Evolutionary conservation across 2,797 vertebrate species (phyloP).

Genomic region (Synanceia verrucosa): DNA sequence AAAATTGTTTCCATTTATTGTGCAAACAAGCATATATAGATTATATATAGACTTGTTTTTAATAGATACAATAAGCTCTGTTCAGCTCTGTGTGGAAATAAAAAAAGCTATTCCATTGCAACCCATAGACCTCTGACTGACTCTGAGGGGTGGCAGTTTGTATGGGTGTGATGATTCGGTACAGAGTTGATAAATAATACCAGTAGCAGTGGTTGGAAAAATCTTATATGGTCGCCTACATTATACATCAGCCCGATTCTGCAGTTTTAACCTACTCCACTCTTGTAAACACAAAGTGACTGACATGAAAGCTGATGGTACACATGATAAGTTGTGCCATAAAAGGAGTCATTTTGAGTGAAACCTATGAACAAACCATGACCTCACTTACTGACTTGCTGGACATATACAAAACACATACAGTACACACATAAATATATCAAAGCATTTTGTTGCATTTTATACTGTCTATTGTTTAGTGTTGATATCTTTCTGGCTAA

Average conservation of each 20-base stretch:
- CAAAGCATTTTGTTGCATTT: neutral
- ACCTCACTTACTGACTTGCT: neutral
- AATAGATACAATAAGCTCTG: neutral
- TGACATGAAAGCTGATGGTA: neutral
- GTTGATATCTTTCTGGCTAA: neutral
- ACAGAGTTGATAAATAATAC: conserved; percentile 23
- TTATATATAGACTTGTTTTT: too few relatives aligned
- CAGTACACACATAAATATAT: neutral
- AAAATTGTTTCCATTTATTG: neutral
- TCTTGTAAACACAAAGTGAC: conserved; percentile 2
- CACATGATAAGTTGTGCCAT: neutral
- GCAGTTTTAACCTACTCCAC: conserved; percentile 15
- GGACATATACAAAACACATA: too few relatives aligned
- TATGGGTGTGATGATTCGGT: conserved; percentile 13
- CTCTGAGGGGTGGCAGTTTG: neutral
- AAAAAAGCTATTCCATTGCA: neutral
- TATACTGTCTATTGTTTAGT: too few relatives aligned
- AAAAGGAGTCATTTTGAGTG: neutral
- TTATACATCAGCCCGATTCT: conserved; percentile 8
- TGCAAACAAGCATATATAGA: neutral
- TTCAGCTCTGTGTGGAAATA: neutral
- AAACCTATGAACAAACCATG: neutral
- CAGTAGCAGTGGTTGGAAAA: conserved; percentile 4
- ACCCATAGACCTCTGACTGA: neutral
- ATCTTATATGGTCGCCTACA: neutral